Conservation (phyloP, 2,888 invertebrate species). For the Enchytraeus crypticus region DNA sequence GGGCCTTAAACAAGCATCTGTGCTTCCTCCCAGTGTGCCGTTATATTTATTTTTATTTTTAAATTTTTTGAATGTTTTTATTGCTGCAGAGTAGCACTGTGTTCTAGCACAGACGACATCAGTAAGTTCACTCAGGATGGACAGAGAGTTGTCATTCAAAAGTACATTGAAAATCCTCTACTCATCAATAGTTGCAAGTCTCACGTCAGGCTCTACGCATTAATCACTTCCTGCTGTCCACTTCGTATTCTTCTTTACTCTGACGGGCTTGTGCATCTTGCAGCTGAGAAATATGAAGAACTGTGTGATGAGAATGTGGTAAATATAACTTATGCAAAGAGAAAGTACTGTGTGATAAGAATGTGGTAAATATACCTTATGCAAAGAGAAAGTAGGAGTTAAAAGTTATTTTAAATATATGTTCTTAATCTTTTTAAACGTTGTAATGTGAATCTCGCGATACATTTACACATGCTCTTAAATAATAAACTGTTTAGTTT, state of each 20-base stretch:
- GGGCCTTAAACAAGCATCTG: too few species aligned
- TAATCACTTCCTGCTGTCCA: slow-evolving; percentile 4
- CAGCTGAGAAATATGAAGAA: neutral
- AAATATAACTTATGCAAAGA: neutral
- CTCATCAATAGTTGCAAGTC: slow-evolving; percentile 5
- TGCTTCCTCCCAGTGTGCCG: too few species aligned
- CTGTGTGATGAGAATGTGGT: neutral
- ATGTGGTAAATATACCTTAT: neutral
- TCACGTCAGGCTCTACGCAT: neutral
- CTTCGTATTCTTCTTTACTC: neutral
- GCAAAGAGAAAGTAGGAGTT: neutral
- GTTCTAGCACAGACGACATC: too few species aligned
- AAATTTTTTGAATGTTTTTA: too few species aligned
- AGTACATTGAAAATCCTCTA: slow-evolving; percentile 3
- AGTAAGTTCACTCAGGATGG: too few species aligned
- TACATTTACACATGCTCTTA: too few species aligned
- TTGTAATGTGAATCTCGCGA: too few species aligned
- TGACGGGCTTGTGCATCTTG: neutral
- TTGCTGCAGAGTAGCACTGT: too few species aligned
- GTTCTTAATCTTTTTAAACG: too few species aligned
- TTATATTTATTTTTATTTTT: too few species aligned
- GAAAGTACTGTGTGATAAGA: neutral
- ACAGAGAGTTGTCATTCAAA: slow-evolving; percentile 1
- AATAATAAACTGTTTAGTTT: too few species aligned
- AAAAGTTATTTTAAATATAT: too few species aligned